Conservation (phyloP, 2,113 vertebrate genomes). For the Festucalex cinctus region DNA sequence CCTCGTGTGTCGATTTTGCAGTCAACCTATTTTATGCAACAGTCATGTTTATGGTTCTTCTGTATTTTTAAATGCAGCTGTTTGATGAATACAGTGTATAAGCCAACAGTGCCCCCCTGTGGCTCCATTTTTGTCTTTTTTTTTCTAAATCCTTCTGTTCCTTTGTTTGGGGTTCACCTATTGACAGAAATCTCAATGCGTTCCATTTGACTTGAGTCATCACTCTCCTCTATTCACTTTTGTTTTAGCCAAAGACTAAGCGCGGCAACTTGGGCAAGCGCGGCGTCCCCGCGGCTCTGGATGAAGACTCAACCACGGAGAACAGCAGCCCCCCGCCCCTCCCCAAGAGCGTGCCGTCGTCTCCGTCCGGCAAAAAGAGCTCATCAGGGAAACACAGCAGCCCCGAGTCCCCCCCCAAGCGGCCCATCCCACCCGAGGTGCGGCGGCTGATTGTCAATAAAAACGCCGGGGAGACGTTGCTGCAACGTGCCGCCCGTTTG, state of each 20-base stretch:
- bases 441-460: constrained; percentile 96
- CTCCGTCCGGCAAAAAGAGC: constrained; percentile 70
- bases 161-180: constrained; percentile 5
- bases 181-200: background rate
- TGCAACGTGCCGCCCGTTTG: constrained; percentile 90
- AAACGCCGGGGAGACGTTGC: constrained; percentile 91
- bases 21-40: no score
- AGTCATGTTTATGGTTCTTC: background rate
- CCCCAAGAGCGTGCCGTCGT: constrained; percentile 56
- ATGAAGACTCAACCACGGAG: constrained; percentile 68
- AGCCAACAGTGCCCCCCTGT: constrained; percentile 69
- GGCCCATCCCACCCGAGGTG: constrained; percentile 85
- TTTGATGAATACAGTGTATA: constrained; percentile 31
- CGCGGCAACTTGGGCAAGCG: constrained; percentile 66
- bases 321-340: constrained; percentile 52
- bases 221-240: constrained; percentile 18
- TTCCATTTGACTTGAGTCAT: constrained; percentile 7
- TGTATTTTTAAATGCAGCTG: background rate
- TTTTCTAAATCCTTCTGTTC: background rate
- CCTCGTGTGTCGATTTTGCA: no score
- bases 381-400: constrained; percentile 63
- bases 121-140: constrained; percentile 39
- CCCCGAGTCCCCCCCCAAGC: constrained; percentile 69
- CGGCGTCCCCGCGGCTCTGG: constrained; percentile 36
- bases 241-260: constrained; percentile 68